Evolutionary conservation across 2,113 vertebrate species (phyloP).

Genomic region (Zosterops borbonicus): DNA sequence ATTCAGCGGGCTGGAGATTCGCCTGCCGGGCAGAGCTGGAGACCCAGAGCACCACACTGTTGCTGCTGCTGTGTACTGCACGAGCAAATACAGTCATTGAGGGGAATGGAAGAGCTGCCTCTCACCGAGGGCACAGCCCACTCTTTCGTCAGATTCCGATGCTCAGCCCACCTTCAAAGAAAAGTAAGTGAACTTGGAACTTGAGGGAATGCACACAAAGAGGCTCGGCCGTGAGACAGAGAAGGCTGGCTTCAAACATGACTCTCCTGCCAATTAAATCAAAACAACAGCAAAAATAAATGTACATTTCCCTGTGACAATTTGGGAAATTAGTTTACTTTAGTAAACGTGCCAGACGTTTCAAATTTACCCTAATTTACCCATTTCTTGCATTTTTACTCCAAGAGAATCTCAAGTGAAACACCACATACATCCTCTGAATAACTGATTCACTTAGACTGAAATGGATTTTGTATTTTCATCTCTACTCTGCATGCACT

Average conservation of each 20-base stretch:
- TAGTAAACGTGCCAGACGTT: background rate
- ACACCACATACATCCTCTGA: background rate
- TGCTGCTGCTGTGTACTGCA: conserved; percentile 54
- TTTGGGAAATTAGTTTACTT: background rate
- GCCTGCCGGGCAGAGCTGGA: conserved; percentile 35
- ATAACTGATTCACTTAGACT: background rate
- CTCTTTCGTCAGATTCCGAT: conserved; percentile 70
- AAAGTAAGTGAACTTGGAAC: background rate
- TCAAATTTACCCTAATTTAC: background rate
- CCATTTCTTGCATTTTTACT: background rate
- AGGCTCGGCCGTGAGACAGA: background rate
- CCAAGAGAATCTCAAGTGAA: background rate
- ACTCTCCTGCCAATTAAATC: background rate
- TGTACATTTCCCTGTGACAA: background rate
- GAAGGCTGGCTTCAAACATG: background rate
- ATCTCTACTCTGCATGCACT: background rate
- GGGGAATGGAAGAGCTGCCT: conserved; percentile 10
- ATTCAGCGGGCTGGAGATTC: background rate
- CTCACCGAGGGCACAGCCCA: conserved; percentile 62
- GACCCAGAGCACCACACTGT: conserved; percentile 47
- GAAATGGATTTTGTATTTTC: background rate
- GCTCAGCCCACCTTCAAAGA: conserved; percentile 72
- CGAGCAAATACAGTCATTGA: conserved; percentile 14
- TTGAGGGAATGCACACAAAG: conserved; percentile 1
- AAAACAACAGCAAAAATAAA: conserved; percentile 11